phyloP scores from a whole-genome alignment of 2,797 vertebrate genomes.

The Phoebastria nigripes region DNA sequence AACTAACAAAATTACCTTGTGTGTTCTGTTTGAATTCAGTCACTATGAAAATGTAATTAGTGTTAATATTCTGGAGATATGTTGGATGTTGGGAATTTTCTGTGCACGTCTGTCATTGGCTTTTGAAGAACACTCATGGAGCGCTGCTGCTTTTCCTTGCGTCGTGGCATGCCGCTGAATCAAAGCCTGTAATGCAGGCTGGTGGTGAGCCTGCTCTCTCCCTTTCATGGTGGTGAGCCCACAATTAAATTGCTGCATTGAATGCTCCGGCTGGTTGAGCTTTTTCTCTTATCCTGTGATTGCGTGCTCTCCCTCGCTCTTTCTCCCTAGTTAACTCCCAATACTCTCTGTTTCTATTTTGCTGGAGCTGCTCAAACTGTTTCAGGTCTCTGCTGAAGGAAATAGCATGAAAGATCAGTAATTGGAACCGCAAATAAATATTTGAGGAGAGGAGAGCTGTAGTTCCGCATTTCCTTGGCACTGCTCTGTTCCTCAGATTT shows the following conservation, averaged over 20 bases:
- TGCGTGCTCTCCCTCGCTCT: neutral
- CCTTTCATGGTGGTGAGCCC: constrained; percentile 1
- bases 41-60: neutral
- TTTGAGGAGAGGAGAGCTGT: neutral
- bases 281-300: neutral
- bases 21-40: neutral
- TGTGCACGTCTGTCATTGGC: accelerated
- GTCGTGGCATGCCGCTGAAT: neutral
- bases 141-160: neutral
- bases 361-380: neutral
- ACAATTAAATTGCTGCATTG: constrained; percentile 16
- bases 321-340: neutral
- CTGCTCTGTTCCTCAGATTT: neutral
- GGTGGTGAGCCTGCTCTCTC: neutral
- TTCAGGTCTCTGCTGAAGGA: neutral
- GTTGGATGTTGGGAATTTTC: neutral
- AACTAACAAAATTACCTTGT: neutral
- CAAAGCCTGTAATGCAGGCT: neutral
- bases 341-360: neutral
- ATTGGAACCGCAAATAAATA: constrained; percentile 18
- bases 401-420: neutral
- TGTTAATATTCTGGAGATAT: neutral
- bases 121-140: neutral
- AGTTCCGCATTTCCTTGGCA: neutral
- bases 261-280: neutral